Evolutionary conservation across 1,140 invertebrate genomes (phyloP), one percentile per base, ranked within the genome.

Genomic region (Anagrus nilaparvatae): DNA sequence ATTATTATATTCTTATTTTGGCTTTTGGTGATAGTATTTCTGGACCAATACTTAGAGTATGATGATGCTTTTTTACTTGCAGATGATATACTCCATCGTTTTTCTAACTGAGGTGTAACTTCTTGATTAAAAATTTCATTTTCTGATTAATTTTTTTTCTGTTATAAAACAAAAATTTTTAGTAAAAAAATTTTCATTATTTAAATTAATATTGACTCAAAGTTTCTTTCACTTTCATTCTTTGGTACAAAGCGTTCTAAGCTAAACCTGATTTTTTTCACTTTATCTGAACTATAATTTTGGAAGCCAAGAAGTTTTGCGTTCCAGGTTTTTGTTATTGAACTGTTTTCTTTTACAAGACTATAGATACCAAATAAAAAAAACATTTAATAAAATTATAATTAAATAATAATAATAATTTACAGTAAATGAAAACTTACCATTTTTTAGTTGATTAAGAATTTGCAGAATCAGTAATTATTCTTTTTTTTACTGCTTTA

Each of bases 401-500:
- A 4, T 23, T 23, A 23, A 10, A 9, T 6, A 36, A n/a, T n/a
- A 47, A 25, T 38, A 7, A 33, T 19, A 39, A 24, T 25, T 44
- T 8, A n/a, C 29, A 30, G 7, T 13, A 35, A 27, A 31, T 20
- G 20, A 33, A 34, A 14, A 61, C 59, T 56, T 67, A 78, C 75
- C 70, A 76, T 53, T 76, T 77, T 44, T 76, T 74, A 3, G 52
- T 45, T 47, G 53, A 63, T n/a, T 67, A 66, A 13, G 65, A 58
- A 40, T 60, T 63, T 12, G 47, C 36, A 4, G 51, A 41, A 40
- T 70, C 65, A 12, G 45, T 51, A 41, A 66, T 66, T 68, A 74
- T 81, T 49, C 77, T 72, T 55, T 77, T 81, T 58, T 81, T 83
- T 0, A 66, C 63, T 47, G 71, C 70, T 56, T 68, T 71, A 56